Conservation (phyloP, 2,797 vertebrate species). For the Darevskia mixta region DNA sequence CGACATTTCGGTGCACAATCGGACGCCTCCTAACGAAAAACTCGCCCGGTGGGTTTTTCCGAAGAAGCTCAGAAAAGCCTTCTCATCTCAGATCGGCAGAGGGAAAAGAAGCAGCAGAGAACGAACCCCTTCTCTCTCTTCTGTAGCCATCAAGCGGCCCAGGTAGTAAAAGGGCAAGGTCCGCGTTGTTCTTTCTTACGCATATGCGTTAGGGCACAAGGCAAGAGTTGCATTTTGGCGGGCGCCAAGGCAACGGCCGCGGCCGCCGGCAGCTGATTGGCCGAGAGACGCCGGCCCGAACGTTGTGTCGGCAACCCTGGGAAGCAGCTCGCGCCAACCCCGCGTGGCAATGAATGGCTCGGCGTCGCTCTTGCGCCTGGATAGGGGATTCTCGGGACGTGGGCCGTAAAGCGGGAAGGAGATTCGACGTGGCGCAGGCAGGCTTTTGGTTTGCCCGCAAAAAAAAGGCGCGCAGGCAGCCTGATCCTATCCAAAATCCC, state of each 20-base stretch:
- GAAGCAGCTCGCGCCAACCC: not conserved
- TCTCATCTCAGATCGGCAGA: not conserved
- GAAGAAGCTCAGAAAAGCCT: not conserved
- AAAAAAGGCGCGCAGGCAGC: not conserved
- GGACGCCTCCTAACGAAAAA: not conserved
- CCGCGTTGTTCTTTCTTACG: not conserved
- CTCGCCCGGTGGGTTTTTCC: not conserved
- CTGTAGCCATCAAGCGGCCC: not conserved
- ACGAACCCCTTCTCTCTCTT: not conserved
- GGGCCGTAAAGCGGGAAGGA: not conserved
- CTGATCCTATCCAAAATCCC: not conserved
- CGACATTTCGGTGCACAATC: not conserved
- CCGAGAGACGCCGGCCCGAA: not conserved
- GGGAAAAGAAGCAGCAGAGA: not conserved
- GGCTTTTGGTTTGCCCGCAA: no score
- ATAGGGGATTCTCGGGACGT: no score
- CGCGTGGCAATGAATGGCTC: not conserved
- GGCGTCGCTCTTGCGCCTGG: no score
- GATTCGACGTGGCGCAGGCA: no score
- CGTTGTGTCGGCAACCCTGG: not conserved
- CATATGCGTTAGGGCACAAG: not conserved
- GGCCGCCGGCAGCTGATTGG: conserved; percentile 46
- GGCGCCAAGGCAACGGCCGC: conserved; percentile 50
- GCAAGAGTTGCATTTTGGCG: not conserved
- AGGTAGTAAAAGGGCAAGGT: no score